Percentiles rank a stretch among this genome's conserved stretches.
Evolutionary conservation across 2,113 vertebrate species (phyloP).

Genomic region (Pygoscelis antarcticus): DNA sequence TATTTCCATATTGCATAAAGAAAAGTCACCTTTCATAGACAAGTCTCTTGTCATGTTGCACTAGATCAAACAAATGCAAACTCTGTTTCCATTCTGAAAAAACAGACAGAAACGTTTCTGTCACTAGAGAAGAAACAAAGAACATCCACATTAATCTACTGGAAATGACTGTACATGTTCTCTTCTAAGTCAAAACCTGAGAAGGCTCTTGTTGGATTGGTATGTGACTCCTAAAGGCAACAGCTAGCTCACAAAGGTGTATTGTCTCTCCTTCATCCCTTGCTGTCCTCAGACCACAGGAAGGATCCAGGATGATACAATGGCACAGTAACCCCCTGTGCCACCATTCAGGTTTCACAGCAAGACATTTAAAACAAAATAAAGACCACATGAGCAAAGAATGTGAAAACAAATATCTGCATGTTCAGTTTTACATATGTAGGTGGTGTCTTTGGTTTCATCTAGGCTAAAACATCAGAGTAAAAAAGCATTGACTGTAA

Average conservation of each 20-base stretch:
- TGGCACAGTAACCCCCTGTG: neutral
- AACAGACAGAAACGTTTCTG: neutral
- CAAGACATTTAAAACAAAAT: neutral
- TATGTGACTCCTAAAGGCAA: neutral
- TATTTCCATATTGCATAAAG: neutral
- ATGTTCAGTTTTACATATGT: neutral
- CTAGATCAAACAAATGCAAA: neutral
- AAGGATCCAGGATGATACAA: neutral
- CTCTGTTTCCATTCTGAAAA: neutral
- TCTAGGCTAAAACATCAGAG: neutral
- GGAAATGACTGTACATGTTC: neutral
- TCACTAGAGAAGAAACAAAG: neutral
- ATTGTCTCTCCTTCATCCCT: neutral
- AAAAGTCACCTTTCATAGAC: neutral
- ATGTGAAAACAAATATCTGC: neutral
- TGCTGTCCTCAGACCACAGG: neutral
- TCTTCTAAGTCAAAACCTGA: neutral
- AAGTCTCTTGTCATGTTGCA: neutral
- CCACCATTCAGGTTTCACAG: neutral
- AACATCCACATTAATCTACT: neutral
- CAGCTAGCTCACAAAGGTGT: neutral
- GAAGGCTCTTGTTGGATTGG: neutral
- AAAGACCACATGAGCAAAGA: neutral
- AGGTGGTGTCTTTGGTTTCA: neutral
- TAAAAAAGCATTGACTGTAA: neutral